A percentile compares a stretch with the other conserved stretches of the same genome.
Conservation (phyloP, 1,140 invertebrate genomes). For the Zaprionus inermis region DNA sequence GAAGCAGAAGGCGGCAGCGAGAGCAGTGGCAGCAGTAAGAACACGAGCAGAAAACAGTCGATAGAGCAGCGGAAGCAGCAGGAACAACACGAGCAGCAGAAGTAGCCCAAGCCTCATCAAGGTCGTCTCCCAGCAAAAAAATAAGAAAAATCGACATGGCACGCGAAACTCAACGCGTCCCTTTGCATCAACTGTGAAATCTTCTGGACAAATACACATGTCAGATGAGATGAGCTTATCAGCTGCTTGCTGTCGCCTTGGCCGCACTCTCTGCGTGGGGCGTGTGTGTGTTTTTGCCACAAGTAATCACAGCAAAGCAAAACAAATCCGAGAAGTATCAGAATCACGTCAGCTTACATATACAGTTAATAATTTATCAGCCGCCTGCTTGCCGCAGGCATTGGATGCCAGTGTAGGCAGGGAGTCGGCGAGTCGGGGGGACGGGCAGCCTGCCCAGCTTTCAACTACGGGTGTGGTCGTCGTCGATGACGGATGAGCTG, state of each 20-base stretch:
- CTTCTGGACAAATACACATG: conserved; percentile 25
- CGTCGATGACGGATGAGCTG: conserved; percentile 68
- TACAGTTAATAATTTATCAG: conserved; percentile 65
- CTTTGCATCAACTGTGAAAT: conserved; percentile 3
- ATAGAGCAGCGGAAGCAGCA: background rate
- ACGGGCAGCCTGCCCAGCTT: conserved; percentile 2
- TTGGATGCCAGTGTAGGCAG: background rate
- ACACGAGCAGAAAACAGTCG: too few species aligned
- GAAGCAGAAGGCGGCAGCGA: too few species aligned
- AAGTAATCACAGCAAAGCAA: conserved; percentile 21
- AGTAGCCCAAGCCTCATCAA: background rate
- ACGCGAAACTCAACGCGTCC: background rate
- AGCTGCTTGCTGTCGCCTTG: conserved; percentile 9
- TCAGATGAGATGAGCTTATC: conserved; percentile 24
- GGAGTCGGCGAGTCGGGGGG: background rate
- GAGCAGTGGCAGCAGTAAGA: background rate
- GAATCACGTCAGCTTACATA: conserved; percentile 65
- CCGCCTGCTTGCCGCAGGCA: conserved; percentile 16
- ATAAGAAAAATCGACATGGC: background rate
- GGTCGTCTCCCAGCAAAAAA: background rate
- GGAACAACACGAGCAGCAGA: background rate
- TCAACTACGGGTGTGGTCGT: conserved; percentile 32
- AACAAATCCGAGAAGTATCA: conserved; percentile 53
- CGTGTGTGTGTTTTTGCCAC: background rate
- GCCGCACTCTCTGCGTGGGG: background rate